Evolutionary conservation across 1,140 invertebrate genomes (phyloP).

Genomic region (Drosophila murphyi): DNA sequence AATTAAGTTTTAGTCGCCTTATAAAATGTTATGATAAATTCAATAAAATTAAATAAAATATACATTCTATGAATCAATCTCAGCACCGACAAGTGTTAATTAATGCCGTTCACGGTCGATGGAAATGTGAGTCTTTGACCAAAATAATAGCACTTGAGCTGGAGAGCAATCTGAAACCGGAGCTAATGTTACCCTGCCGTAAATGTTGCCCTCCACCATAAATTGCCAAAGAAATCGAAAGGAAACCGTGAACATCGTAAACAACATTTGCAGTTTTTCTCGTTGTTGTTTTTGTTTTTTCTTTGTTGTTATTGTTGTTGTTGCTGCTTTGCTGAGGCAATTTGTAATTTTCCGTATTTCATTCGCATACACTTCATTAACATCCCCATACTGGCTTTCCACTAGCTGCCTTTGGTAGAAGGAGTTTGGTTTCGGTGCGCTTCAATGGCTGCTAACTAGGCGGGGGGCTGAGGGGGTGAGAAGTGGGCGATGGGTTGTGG

Average conservation of each 20-base stretch:
- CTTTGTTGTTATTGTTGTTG: conserved; percentile 23
- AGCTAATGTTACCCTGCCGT: conserved; percentile 24
- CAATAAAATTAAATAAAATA: conserved; percentile 1
- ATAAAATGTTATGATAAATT: background rate
- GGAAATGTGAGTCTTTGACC: conserved; percentile 46
- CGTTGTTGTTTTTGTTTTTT: conserved; percentile 1
- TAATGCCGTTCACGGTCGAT: conserved; percentile 24
- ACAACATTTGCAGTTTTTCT: conserved; percentile 76
- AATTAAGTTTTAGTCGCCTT: too few relatives aligned
- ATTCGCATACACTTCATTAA: conserved; percentile 83
- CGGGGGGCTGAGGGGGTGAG: conserved; percentile 16
- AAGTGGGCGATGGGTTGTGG: background rate
- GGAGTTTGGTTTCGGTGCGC: conserved; percentile 67
- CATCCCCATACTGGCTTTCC: conserved; percentile 46
- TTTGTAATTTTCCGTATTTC: conserved; percentile 83
- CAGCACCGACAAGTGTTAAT: conserved; percentile 13
- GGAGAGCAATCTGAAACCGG: conserved; percentile 24
- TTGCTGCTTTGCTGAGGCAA: conserved; percentile 50
- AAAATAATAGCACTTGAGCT: conserved; percentile 64
- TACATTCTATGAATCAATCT: conserved; percentile 29
- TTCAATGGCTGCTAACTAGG: conserved; percentile 68
- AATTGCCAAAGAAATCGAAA: conserved; percentile 82
- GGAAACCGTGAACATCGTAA: conserved; percentile 83
- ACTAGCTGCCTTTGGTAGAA: conserved; percentile 16
- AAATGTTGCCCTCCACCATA: conserved; percentile 65